A percentile compares a stretch with the other conserved stretches of the same genome.
Evolutionary conservation across 2,888 invertebrate species (phyloP).

Genomic region (Dioctria rufipes): DNA sequence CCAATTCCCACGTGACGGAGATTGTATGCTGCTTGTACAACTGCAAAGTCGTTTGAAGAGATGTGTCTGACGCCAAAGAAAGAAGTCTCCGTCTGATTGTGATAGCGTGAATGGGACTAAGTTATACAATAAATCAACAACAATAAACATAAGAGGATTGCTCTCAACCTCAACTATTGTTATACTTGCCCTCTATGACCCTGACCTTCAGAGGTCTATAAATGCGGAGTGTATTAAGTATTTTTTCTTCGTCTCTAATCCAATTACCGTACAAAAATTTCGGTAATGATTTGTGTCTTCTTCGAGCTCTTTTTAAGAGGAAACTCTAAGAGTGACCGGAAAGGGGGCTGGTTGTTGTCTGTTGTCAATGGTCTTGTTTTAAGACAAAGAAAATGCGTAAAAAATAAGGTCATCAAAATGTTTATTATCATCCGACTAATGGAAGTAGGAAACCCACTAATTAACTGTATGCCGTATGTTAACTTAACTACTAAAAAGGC

Average conservation of each 20-base stretch:
- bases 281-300: not conserved
- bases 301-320: not conserved
- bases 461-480: not conserved
- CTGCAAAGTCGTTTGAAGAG: not conserved
- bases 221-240: not conserved
- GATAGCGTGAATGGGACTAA: constrained; percentile 12
- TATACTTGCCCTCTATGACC: not conserved
- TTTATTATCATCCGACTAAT: not conserved
- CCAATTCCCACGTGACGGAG: constrained; percentile 24
- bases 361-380: not conserved
- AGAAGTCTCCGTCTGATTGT: constrained; percentile 31
- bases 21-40: not conserved
- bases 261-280: constrained; percentile 1
- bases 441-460: not conserved
- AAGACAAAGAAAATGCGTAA: not conserved
- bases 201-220: not conserved
- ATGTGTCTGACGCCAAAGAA: constrained; percentile 37
- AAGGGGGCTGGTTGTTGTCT: not conserved
- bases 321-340: not conserved
- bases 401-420: not conserved
- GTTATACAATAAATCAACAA: not conserved
- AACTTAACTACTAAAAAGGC: no score
- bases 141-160: not conserved
- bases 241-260: not conserved
- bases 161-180: not conserved